These are phyloP conservation scores for Fulica atra DNA, from an alignment of 2,113 vertebrate genomes.

Conservation along the genomic window DNA sequence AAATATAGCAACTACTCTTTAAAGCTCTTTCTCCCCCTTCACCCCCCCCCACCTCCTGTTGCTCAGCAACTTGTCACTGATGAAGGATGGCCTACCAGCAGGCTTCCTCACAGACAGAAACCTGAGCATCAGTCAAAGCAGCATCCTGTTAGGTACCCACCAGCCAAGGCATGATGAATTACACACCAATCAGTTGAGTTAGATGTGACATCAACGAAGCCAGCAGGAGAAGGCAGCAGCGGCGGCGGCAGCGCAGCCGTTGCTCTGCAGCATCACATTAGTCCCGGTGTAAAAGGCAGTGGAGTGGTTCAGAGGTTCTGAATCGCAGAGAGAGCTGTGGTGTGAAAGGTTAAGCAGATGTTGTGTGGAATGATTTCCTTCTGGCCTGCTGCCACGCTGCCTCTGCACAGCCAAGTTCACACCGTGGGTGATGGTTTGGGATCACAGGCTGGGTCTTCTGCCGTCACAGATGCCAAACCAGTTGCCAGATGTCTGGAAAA, in stretches of 20 bases:
- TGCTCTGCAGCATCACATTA: neutral
- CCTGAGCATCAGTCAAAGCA: neutral
- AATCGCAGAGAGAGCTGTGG: neutral
- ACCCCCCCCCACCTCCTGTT: neutral
- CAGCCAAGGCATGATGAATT: neutral
- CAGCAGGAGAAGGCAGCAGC: neutral
- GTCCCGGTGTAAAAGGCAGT: neutral
- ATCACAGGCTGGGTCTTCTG: neutral
- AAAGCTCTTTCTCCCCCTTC: neutral
- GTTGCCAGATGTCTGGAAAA: neutral
- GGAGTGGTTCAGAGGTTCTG: neutral
- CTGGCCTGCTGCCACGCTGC: neutral
- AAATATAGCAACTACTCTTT: neutral
- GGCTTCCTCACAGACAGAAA: neutral
- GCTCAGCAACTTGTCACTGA: neutral
- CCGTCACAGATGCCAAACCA: neutral
- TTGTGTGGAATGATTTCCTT: neutral
- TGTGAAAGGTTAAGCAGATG: neutral
- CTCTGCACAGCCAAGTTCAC: neutral
- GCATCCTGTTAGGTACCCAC: neutral
- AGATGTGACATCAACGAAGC: neutral
- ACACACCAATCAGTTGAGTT: neutral
- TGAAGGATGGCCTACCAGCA: neutral
- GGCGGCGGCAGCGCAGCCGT: fast-evolving
- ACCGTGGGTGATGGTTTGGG: neutral